Evolutionary conservation across 2,888 invertebrate genomes (phyloP).

Genomic region (Bellardia pandia): DNA sequence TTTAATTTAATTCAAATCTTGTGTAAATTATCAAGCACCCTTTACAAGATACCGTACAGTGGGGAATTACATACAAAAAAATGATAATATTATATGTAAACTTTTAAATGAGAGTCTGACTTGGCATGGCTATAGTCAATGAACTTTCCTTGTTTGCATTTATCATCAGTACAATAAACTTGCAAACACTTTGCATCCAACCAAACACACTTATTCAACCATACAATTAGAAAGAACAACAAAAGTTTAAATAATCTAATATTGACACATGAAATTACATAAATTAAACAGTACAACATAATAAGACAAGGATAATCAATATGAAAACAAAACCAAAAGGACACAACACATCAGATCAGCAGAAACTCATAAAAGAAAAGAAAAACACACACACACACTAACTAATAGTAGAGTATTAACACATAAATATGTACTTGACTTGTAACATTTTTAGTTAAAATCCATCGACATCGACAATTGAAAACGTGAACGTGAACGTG

Average conservation of each 20-base stretch:
- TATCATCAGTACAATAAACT: not conserved
- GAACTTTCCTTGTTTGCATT: not conserved
- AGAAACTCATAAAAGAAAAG: not conserved
- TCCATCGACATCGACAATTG: slow-evolving; percentile 36
- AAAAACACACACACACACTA: slow-evolving; percentile 42
- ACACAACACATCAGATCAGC: not conserved
- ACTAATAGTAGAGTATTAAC: slow-evolving; percentile 69
- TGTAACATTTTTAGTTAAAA: slow-evolving; percentile 45
- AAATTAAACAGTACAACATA: slow-evolving; percentile 36
- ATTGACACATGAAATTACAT: slow-evolving; percentile 67
- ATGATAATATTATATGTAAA: no score
- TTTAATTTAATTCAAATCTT: no score
- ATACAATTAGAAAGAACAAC: slow-evolving; percentile 55
- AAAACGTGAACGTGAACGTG: slow-evolving; percentile 18
- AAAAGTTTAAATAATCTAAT: slow-evolving; percentile 66
- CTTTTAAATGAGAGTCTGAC: no score
- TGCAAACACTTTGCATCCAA: not conserved
- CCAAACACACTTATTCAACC: not conserved
- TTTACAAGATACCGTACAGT: no score
- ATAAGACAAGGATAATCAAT: slow-evolving; percentile 63
- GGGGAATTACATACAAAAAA: no score
- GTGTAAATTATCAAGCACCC: no score
- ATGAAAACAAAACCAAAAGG: slow-evolving; percentile 32
- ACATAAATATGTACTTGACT: slow-evolving; percentile 51
- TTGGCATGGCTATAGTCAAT: not conserved